Conservation (phyloP, 2,113 vertebrate genomes). For the Datnioides undecimradiatus region DNA sequence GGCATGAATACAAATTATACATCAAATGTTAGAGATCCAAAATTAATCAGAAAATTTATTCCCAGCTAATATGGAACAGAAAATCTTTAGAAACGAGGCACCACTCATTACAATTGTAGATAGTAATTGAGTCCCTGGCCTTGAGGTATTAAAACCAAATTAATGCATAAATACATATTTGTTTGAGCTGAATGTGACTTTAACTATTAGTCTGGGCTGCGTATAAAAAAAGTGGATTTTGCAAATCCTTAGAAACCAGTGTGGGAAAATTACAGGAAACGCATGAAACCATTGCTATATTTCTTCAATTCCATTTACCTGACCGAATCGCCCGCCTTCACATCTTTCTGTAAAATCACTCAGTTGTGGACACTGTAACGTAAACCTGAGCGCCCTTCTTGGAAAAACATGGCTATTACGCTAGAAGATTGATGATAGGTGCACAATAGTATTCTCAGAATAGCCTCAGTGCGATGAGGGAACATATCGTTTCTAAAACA, state of each 20-base stretch:
- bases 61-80: conserved; percentile 13
- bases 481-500: conserved; percentile 59
- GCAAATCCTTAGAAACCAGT: background rate
- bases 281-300: background rate
- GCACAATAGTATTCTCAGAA: conserved; percentile 35
- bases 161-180: conserved; percentile 5
- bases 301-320: conserved; percentile 51
- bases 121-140: conserved; percentile 18
- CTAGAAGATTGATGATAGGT: conserved; percentile 61
- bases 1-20: conserved; percentile 60
- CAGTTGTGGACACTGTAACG: conserved; percentile 57
- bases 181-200: background rate
- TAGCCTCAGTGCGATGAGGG: background rate
- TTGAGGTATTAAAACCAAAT: conserved; percentile 20
- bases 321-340: conserved; percentile 36
- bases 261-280: conserved; percentile 37
- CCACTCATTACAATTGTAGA: conserved; percentile 11
- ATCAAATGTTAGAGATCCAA: conserved; percentile 39
- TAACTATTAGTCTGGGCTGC: conserved; percentile 1
- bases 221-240: background rate
- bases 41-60: conserved; percentile 45
- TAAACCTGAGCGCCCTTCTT: conserved; percentile 54
- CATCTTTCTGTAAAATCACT: conserved; percentile 69
- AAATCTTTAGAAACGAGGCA: conserved; percentile 18
- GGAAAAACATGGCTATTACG: conserved; percentile 48